These are phyloP conservation scores for Hyles lineata DNA, from an alignment of 2,888 invertebrate species.

Conservation along the genomic window DNA sequence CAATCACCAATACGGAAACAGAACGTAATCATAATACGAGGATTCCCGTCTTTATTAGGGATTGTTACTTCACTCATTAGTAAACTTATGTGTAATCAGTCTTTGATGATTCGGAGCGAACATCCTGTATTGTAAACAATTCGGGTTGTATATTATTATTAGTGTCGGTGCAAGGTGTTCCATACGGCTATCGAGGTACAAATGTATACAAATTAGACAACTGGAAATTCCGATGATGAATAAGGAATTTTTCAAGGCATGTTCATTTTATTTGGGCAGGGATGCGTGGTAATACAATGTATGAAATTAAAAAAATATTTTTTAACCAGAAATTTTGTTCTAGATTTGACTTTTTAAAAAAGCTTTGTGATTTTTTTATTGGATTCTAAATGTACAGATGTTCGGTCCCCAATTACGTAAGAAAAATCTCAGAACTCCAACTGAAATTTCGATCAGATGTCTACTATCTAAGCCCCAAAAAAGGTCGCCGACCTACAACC, in stretches of 20 bases:
- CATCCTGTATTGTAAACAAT: constrained; percentile 50
- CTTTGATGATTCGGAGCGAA: constrained; percentile 32
- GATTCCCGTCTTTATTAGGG: neutral
- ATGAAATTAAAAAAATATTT: neutral
- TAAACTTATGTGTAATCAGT: neutral
- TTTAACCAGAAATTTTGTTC: too few species aligned
- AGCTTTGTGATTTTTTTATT: too few species aligned
- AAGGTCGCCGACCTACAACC: neutral
- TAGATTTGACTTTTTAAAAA: too few species aligned
- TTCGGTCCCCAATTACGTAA: too few species aligned
- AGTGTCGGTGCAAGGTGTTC: constrained; percentile 40
- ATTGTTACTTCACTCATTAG: neutral
- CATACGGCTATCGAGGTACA: constrained; percentile 29
- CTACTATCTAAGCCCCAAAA: neutral
- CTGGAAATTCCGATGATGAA: constrained; percentile 4
- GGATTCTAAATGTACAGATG: too few species aligned
- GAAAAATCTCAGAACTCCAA: too few species aligned
- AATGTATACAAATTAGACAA: neutral
- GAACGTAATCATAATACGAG: neutral
- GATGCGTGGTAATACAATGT: neutral
- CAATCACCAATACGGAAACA: neutral
- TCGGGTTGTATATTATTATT: constrained; percentile 61
- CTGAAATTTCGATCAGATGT: neutral
- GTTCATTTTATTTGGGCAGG: neutral
- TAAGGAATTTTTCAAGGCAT: neutral